Evolutionary conservation across 2,797 vertebrate species (phyloP), one percentile per base, ranked within the genome.

Genomic region (Paratrypauchen microcephalus): DNA sequence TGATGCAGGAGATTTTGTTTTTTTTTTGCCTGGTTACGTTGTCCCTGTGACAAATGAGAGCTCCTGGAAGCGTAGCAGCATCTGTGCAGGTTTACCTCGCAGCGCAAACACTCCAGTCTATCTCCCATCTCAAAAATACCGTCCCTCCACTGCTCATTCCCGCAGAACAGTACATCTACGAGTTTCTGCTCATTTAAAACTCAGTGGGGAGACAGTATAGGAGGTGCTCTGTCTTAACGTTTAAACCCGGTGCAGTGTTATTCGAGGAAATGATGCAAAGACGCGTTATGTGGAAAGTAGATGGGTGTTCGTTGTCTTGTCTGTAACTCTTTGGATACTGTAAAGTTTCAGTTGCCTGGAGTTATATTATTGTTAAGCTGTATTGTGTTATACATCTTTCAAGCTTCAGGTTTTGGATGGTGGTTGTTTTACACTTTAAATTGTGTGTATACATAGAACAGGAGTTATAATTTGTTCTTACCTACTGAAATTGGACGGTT

Each of bases 21-120:
- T 24, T 56, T 50, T 26, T 16, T 52, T 18, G 65, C 65, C 60
- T 74, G 19, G 66, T 70, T 78, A 47, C 61, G 64, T 63, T 47
- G 77, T 69, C 76, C 68, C 81, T 81, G 80, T 83, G 72, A 83
- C 74, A 86, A 77, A 84, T 72, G 66, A 82, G 74, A 57, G 60
- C 32, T 36, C 32, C 32, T 36, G 68, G 70, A 58, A 52, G 58
- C 74, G 70, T 68, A 74, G 72, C 66, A 67, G 74, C 75, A 77
- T 86, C 79, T 67, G 57, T 66, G 76, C 69, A 23, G 58, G 79
- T 72, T 68, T 75, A 72, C 79, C 75, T 66, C 76, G 30, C 68
- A 80, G 82, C 81, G 73, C 68, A 87, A 83, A 76, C 65, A 50
- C 41, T 21, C 21, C 5, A 55, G 11, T 55, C 23, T 23, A 5